Percentiles rank a stretch among this genome's conserved stretches.
Conservation (phyloP, 2,797 vertebrate genomes). For the Chaetophractus vellerosus region DNA sequence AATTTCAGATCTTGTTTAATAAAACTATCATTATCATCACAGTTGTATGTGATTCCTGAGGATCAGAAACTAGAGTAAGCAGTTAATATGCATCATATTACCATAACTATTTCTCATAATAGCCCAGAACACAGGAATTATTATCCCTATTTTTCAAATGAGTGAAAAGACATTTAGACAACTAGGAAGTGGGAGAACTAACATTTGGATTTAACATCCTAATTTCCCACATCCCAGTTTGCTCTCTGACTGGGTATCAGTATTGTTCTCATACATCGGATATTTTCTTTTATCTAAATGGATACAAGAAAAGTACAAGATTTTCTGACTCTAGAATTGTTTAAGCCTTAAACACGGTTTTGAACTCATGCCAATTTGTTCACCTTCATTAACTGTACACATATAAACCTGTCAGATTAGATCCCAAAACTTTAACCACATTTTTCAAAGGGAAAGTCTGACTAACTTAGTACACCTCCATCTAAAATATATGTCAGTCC, state of each 20-base stretch:
- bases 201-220: not conserved
- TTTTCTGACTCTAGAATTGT: constrained; percentile 9
- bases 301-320: not conserved
- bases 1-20: not conserved
- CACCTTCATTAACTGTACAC: not conserved
- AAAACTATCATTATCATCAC: not conserved
- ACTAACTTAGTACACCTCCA: not conserved
- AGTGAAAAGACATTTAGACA: not conserved
- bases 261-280: not conserved
- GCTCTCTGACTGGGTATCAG: not conserved
- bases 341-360: not conserved
- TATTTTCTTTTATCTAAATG: not conserved
- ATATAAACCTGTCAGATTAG: not conserved
- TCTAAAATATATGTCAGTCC: not conserved
- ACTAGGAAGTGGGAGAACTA: not conserved
- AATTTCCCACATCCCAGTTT: not conserved
- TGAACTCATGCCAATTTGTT: constrained; percentile 22
- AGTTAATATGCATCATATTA: not conserved
- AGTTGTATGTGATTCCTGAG: constrained; percentile 20
- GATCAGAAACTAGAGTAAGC: not conserved
- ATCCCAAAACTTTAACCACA: not conserved
- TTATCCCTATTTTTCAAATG: not conserved
- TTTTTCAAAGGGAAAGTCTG: constrained; percentile 8
- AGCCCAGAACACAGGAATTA: not conserved
- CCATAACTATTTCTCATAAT: not conserved